Conservation (phyloP, 2,797 vertebrate species). For the Taeniopygia guttata region DNA sequence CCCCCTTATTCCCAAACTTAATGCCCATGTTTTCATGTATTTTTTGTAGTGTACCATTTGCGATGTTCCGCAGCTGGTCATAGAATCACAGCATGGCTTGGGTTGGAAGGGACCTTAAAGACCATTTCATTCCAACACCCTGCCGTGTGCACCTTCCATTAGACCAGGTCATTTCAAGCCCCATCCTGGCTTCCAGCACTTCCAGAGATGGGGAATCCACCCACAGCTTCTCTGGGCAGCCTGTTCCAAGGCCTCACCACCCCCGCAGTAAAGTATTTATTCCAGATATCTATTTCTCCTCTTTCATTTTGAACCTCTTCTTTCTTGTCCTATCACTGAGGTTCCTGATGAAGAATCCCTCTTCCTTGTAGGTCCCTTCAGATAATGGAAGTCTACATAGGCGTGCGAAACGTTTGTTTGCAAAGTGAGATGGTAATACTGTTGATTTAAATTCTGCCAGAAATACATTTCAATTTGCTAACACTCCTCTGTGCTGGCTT, state of each 20-base stretch:
- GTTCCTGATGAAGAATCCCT: not conserved
- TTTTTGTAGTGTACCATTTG: not conserved
- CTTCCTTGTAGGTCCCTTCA: not conserved
- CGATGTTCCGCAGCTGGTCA: not conserved
- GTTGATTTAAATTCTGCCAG: not conserved
- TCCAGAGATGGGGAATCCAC: not conserved
- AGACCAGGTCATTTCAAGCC: not conserved
- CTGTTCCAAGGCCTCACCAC: not conserved
- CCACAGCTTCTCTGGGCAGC: not conserved
- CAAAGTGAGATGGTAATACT: not conserved
- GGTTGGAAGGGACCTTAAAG: not conserved
- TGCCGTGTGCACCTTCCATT: not conserved
- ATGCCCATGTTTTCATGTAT: accelerated
- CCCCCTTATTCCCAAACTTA: not conserved
- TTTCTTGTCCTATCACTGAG: not conserved
- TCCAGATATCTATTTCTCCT: not conserved
- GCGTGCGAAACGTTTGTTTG: not conserved
- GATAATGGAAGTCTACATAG: accelerated
- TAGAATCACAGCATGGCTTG: not conserved
- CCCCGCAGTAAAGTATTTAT: not conserved
- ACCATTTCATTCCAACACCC: not conserved
- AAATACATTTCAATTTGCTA: not conserved
- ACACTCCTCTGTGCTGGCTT: not conserved
- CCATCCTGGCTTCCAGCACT: accelerated
- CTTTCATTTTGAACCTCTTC: not conserved